These are phyloP conservation scores for Promerops cafer DNA, from an alignment of 2,113 vertebrate species.

Conservation along the genomic window DNA sequence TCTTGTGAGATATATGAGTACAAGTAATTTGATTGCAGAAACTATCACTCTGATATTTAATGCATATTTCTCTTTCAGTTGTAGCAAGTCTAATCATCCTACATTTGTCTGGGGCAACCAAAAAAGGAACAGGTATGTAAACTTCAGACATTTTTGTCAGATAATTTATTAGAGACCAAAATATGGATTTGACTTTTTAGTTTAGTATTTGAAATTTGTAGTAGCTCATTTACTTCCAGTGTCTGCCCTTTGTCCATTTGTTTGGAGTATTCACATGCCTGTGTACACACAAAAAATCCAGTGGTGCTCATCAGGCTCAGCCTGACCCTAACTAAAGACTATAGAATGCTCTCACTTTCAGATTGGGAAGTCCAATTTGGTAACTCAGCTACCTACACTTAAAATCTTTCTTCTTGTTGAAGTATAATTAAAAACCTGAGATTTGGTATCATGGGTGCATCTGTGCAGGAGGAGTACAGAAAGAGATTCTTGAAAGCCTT, in stretches of 20 bases:
- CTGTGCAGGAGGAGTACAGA: neutral
- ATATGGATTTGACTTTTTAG: neutral
- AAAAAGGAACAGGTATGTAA: constrained; percentile 93
- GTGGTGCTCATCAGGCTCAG: neutral
- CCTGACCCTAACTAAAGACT: neutral
- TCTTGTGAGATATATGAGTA: neutral
- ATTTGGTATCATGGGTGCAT: neutral
- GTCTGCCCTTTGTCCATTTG: neutral
- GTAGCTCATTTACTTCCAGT: neutral
- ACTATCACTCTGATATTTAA: neutral
- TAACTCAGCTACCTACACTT: neutral
- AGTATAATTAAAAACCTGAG: neutral
- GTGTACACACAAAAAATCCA: neutral
- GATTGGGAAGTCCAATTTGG: neutral
- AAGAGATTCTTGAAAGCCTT: neutral
- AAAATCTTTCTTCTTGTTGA: neutral
- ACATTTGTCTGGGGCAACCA: constrained; percentile 92
- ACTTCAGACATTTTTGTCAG: neutral
- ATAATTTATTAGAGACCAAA: neutral
- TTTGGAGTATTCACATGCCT: neutral
- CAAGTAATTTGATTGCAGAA: neutral
- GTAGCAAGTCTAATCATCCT: constrained; percentile 98
- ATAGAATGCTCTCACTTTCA: neutral
- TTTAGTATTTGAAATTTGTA: neutral
- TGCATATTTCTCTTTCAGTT: constrained; percentile 80